These are phyloP conservation scores for Hemitrygon akajei DNA, from an alignment of 2,797 vertebrate genomes.

Conservation along the genomic window DNA sequence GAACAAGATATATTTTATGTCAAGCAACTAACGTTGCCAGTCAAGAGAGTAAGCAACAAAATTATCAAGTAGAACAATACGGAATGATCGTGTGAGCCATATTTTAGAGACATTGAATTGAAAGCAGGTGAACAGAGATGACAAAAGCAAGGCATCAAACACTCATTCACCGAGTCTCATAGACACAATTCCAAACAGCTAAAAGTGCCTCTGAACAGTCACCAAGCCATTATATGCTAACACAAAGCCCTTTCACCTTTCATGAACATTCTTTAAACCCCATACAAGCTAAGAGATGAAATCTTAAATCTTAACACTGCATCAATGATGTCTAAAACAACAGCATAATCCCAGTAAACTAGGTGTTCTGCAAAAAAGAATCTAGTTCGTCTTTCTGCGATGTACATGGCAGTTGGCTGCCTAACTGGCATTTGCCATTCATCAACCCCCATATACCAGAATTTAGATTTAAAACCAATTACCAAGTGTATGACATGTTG, in stretches of 20 bases:
- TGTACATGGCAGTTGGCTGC: not conserved
- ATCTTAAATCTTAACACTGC: not conserved
- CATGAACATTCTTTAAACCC: not conserved
- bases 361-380: not conserved
- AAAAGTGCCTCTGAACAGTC: not conserved
- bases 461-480: not conserved
- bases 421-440: not conserved
- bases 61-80: not conserved
- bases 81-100: not conserved
- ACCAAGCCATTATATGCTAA: not conserved
- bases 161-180: not conserved
- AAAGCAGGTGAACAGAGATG: not conserved
- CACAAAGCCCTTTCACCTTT: not conserved
- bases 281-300: not conserved
- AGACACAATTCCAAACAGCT: not conserved
- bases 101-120: not conserved
- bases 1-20: not conserved
- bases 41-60: not conserved
- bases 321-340: not conserved
- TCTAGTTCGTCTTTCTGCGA: too few species aligned
- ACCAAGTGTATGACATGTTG: not conserved
- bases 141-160: not conserved
- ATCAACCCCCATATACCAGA: not conserved
- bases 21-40: not conserved
- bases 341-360: not conserved